Base-by-base conservation (phyloP, 2,113 vertebrate species). In the Brachypteracias leptosomus region DNA sequence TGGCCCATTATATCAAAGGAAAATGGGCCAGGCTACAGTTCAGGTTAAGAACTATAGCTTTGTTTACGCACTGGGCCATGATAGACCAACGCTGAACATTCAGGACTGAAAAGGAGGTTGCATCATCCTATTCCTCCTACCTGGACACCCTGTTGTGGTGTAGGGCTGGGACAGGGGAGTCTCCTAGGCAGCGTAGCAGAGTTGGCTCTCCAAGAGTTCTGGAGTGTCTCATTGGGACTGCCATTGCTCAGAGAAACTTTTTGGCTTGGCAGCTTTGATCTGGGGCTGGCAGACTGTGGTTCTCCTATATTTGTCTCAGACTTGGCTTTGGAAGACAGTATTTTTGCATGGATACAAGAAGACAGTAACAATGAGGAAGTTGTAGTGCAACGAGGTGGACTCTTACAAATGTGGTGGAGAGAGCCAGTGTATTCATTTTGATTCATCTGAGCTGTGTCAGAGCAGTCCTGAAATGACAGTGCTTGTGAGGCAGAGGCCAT, bases 401-500 rank as follows among this genome's bases (percentile, higher is more conserved):
- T 89, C 62, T 88, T 89, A 54, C 92, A 95, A 71, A 95, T 44
- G 33, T 89, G 66, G 24, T 44, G 28, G 4, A 63, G 49, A 38
- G 84, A 85, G 21, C 70, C 9, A 1, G 10, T 31, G 52, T 79
- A 70, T 46, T 92, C 65, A 20, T 82, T 76, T 40, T 61, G 89
- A 68, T 65, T 79, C 22, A 47, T 29, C 38, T 73, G 93, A 68
- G 42, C 47, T 3, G 42, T 40, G 10, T 98, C 97, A 76, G 55
- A 81, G 62, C 75, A 74, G 13, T 97, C 97, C 36, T 89, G 96
- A 76, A 85, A 83, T 38, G 78, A 25, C 25, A 47, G 29, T 3
- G 78, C 59, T 24, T 96, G 94, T 17, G 92, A 95, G 16, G 97
- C 63, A 21, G 97, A 97, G 33, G 96, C 54, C n/a, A 96, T 98